phyloP scores from a whole-genome alignment of 2,113 vertebrate genomes.

The Atrichornis clamosus region DNA sequence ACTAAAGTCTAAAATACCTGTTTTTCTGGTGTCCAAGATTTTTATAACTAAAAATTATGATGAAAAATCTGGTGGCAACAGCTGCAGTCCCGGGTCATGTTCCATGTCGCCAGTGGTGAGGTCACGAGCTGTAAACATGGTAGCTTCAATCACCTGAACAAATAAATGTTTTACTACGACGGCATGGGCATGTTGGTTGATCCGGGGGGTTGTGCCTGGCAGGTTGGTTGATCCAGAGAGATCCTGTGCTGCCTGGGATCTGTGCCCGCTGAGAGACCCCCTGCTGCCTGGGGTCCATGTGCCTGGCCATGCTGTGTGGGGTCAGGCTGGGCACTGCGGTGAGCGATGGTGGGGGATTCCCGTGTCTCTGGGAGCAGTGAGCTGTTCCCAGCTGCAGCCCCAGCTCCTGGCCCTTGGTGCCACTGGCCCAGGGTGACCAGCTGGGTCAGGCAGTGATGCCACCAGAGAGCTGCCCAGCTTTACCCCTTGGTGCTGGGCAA shows the following conservation, averaged over 20 bases:
- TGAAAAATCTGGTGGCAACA: conserved; percentile 33
- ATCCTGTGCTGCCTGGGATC: accelerated
- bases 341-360: accelerated
- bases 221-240: neutral
- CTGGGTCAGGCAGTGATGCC: accelerated
- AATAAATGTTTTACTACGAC: conserved; percentile 80
- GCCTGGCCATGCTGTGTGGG: neutral
- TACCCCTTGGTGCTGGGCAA: neutral
- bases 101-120: conserved; percentile 61
- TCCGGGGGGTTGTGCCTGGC: neutral
- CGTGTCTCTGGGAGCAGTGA: neutral
- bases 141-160: conserved; percentile 74
- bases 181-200: conserved; percentile 48
- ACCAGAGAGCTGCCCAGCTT: neutral
- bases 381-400: neutral
- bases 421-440: neutral
- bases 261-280: accelerated
- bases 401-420: accelerated
- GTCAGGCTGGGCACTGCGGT: accelerated
- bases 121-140: conserved; percentile 71
- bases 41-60: conserved; percentile 47
- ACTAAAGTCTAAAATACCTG: conserved; percentile 34
- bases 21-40: conserved; percentile 64
- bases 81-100: conserved; percentile 57
- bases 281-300: accelerated